Evolutionary conservation across 1,140 invertebrate genomes (phyloP).

Genomic region (Diuraphis noxia): DNA sequence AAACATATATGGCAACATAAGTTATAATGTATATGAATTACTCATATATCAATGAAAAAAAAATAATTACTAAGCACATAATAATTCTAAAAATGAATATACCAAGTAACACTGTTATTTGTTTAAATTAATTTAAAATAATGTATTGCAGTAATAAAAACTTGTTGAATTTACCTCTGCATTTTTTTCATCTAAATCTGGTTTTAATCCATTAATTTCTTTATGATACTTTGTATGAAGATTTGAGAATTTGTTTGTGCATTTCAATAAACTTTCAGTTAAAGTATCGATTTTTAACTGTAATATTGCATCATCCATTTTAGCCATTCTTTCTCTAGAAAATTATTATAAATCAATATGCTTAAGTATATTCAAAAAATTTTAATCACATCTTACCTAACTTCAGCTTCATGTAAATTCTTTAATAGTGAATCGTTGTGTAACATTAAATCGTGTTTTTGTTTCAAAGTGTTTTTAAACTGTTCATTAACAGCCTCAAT

Average conservation of each 20-base stretch:
- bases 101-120: background rate
- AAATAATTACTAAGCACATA: too few relatives aligned
- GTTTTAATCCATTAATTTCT: constrained; percentile 44
- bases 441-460: constrained; percentile 44
- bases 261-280: constrained; percentile 21
- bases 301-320: constrained; percentile 41
- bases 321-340: constrained; percentile 19
- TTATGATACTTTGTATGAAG: constrained; percentile 30
- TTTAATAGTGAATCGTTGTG: constrained; percentile 40
- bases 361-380: background rate
- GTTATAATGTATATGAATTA: too few relatives aligned
- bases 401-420: constrained; percentile 30
- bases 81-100: background rate
- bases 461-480: constrained; percentile 37
- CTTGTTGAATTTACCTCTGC: constrained; percentile 9
- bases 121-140: background rate
- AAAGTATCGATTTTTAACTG: constrained; percentile 35
- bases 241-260: constrained; percentile 17
- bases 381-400: background rate
- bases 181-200: constrained; percentile 38
- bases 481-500: constrained; percentile 40
- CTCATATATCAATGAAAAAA: background rate
- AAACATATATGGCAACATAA: background rate
- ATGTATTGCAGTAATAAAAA: background rate
- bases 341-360: background rate